These are phyloP conservation scores for Catharus bicknelli DNA, from an alignment of 2,113 vertebrate genomes.

Conservation along the genomic window DNA sequence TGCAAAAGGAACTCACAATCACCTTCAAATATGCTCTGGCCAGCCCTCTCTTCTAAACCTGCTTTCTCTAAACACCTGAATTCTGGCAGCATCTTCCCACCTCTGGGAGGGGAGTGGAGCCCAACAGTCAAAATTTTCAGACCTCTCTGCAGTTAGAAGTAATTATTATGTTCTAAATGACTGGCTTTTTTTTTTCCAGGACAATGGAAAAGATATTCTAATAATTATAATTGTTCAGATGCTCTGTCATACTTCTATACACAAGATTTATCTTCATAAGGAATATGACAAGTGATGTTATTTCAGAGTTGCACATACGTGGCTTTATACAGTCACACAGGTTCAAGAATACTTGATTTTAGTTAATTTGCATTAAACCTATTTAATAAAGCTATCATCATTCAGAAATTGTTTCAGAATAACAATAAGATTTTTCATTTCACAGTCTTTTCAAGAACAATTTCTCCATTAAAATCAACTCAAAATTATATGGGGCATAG, in stretches of 20 bases:
- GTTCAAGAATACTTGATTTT: neutral
- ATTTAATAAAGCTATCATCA: neutral
- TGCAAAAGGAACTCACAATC: constrained; percentile 5
- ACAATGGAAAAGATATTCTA: neutral
- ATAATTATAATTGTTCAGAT: neutral
- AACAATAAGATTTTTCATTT: neutral
- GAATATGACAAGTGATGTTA: neutral
- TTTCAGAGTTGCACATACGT: neutral
- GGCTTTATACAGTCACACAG: neutral
- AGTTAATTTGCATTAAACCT: neutral
- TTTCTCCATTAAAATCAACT: neutral
- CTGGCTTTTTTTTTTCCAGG: neutral
- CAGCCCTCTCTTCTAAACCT: neutral
- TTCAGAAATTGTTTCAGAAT: neutral
- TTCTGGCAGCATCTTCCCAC: neutral
- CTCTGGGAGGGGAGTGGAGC: neutral
- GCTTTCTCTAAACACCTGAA: neutral
- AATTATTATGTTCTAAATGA: neutral
- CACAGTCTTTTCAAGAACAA: neutral
- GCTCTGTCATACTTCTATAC: neutral
- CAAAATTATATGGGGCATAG: neutral
- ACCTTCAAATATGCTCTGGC: neutral
- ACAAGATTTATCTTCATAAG: neutral
- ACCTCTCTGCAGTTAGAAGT: neutral
- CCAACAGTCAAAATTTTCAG: neutral